A percentile compares a stretch with the other conserved stretches of the same genome.
These are phyloP conservation scores for Myioborus melanocephalus DNA, from an alignment of 2,797 vertebrate genomes.

Conservation along the genomic window DNA sequence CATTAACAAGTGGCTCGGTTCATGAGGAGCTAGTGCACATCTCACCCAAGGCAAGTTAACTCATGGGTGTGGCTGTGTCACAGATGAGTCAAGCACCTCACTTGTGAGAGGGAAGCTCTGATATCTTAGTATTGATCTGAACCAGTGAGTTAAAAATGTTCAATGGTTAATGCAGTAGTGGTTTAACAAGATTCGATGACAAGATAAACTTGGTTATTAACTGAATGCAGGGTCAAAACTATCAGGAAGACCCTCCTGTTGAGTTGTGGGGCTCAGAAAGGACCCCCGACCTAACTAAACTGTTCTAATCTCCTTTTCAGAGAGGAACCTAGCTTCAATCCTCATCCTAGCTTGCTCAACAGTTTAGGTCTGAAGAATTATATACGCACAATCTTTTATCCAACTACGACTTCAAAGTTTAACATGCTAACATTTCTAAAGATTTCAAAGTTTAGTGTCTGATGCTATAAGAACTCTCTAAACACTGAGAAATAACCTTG, in stretches of 20 bases:
- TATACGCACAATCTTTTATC: background rate
- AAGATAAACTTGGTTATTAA: background rate
- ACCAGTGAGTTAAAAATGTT: background rate
- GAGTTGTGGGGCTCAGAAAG: background rate
- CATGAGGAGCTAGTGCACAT: rapidly evolving
- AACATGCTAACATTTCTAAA: background rate
- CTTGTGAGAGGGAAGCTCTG: background rate
- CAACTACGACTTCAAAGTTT: background rate
- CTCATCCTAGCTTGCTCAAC: background rate
- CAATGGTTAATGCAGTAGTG: background rate
- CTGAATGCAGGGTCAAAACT: background rate
- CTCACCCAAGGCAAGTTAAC: background rate
- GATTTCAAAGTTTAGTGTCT: background rate
- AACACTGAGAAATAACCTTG: background rate
- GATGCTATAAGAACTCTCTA: background rate
- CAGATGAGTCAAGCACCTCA: background rate
- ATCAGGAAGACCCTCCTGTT: background rate
- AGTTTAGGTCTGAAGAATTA: background rate
- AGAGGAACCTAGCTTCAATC: background rate
- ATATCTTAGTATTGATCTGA: background rate
- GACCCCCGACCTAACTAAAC: background rate
- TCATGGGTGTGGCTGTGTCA: background rate
- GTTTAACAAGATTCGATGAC: background rate
- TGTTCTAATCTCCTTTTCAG: background rate
- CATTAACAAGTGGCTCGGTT: rapidly evolving